Evolutionary conservation across 1,140 invertebrate species (phyloP).

Genomic region (Drosophila azteca): DNA sequence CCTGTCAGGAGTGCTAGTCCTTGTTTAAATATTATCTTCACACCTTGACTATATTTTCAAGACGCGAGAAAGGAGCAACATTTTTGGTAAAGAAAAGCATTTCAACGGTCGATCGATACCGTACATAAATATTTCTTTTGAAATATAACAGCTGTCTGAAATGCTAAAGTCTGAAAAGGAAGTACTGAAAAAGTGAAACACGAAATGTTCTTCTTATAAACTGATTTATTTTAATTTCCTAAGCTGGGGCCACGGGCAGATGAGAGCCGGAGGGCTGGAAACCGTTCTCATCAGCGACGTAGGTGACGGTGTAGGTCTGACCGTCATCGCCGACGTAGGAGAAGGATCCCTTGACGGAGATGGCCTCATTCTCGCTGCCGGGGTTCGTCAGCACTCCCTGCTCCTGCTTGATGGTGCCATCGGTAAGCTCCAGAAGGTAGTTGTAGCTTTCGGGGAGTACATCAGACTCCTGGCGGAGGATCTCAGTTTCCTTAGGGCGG

Average conservation of each 20-base stretch:
- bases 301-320: conserved; percentile 41
- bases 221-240: conserved; percentile 46
- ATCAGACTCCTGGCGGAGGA: conserved; percentile 52
- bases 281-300: conserved; percentile 85
- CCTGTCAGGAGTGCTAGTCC: no score
- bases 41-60: no score
- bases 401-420: conserved; percentile 85
- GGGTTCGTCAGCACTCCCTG: background rate
- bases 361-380: conserved; percentile 40
- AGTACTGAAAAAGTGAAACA: no score
- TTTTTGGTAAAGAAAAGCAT: no score
- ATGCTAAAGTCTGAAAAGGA: no score
- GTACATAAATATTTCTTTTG: no score
- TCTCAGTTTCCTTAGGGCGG: background rate
- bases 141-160: no score
- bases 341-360: conserved; percentile 48
- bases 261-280: conserved; percentile 88
- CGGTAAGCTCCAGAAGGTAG: conserved; percentile 85
- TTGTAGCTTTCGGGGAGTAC: conserved; percentile 60
- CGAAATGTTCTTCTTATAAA: conserved; percentile 23
- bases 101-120: no score
- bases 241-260: conserved; percentile 84
- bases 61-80: no score
- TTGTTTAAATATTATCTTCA: no score
- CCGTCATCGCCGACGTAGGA: conserved; percentile 51